Evolutionary conservation across 2,113 vertebrate genomes (phyloP), one percentile per base, ranked within the genome.

Genomic region (Nesogale talazaci): DNA sequence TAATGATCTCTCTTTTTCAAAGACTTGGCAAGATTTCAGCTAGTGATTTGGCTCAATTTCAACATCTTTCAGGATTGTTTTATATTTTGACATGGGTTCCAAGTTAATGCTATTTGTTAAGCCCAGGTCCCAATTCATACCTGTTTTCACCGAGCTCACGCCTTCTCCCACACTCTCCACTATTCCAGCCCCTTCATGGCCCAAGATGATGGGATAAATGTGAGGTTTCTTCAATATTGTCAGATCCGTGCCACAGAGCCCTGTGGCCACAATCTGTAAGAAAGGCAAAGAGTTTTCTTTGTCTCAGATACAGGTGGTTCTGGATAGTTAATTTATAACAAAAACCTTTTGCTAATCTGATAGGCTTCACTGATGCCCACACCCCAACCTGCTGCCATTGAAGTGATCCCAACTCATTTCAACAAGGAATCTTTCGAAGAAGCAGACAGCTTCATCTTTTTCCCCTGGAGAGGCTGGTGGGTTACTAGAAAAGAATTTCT

Each of bases 161-260:
- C 98, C 98, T 17, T 97, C 94, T 36, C 98, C 98, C 1, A 98
- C 94, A 10, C 98, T 98, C 95, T 98, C 98, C 19, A 99, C 98
- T 10, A 98, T 96, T 20, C 98, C 98, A 4, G 97, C 98, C 27
- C 97, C 98, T 96, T 99, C 98, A 0, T 99, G 98, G 10, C 98
- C 98, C 31, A 98, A 94, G 11, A 99, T 97, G 1, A 92, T 92
- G 17, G 98, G 98, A 42, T 59, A 90, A 57, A 1, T 29, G 46
- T 34, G n/a, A 1, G 22, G 2, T 29, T 15, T 25, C 1, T 57
- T 74, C 19, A 94, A 11, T 11, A 65, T 52, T 79, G 94, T 94
- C 56, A 80, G 94, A 88, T 99, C 98, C 0, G 98, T 97, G 94
- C 98, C 98, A 94, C 98, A 99, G 74, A 98, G 92, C 0, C 96